Percentiles rank a stretch among this genome's conserved stretches.
phyloP scores from a whole-genome alignment of 2,888 invertebrate genomes.

The Hesperia comma region DNA sequence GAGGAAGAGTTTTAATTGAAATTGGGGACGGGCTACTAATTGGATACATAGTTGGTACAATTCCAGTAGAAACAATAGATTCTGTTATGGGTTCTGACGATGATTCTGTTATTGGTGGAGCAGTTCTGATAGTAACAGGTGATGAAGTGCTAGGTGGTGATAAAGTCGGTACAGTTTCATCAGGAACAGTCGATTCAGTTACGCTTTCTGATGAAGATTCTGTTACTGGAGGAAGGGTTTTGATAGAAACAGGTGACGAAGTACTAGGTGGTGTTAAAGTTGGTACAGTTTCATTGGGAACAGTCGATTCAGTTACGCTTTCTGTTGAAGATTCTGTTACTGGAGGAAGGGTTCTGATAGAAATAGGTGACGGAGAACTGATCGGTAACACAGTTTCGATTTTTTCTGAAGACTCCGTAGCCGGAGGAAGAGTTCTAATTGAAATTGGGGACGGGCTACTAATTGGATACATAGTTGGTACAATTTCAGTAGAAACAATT shows the following conservation, averaged over 20 bases:
- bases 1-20: not conserved
- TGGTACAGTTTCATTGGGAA: not conserved
- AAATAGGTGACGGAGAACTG: not conserved
- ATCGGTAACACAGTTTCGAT: not conserved
- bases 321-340: not conserved
- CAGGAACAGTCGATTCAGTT: too few relatives aligned
- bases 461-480: not conserved
- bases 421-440: conserved; percentile 14
- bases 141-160: not conserved
- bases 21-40: not conserved
- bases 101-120: not conserved
- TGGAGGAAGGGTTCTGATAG: not conserved
- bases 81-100: not conserved
- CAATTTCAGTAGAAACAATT: not conserved
- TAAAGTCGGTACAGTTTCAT: too few relatives aligned
- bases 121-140: not conserved
- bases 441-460: not conserved
- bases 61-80: too few relatives aligned
- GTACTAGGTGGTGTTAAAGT: not conserved
- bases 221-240: too few relatives aligned
- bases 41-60: not conserved
- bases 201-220: too few relatives aligned
- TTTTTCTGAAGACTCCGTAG: not conserved
- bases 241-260: too few relatives aligned
- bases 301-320: not conserved